A percentile compares a stretch with the other conserved stretches of the same genome.
phyloP scores from a whole-genome alignment of 2,113 vertebrate species.

The Cettia cetti region DNA sequence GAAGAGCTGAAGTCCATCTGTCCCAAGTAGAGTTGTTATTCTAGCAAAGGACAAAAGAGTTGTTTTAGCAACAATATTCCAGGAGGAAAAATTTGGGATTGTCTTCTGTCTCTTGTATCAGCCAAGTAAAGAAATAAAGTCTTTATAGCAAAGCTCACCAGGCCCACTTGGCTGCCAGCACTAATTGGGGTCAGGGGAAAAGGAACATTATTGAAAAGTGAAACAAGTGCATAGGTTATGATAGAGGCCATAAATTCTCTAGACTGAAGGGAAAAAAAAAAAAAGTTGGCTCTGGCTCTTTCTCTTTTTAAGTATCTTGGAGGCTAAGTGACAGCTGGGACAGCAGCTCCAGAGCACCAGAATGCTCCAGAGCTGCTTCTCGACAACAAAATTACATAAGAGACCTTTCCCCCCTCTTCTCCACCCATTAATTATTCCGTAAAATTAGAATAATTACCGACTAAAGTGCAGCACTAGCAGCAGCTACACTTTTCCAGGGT shows the following conservation, averaged over 20 bases:
- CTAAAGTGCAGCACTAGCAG: not conserved
- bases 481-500: not conserved
- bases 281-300: not conserved
- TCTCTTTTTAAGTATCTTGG: not conserved
- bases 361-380: not conserved
- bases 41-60: not conserved
- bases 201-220: not conserved
- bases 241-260: not conserved
- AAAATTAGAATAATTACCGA: not conserved
- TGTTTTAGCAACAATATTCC: not conserved
- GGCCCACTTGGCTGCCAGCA: not conserved
- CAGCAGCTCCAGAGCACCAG: not conserved
- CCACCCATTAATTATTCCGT: not conserved
- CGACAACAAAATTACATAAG: not conserved
- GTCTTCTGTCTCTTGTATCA: not conserved
- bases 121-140: not conserved
- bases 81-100: not conserved
- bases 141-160: not conserved
- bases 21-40: not conserved
- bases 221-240: not conserved
- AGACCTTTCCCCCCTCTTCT: not conserved
- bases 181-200: not conserved
- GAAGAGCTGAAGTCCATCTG: not conserved
- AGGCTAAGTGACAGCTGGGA: not conserved
- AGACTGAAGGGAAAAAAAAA: rapidly evolving